A percentile compares a stretch with the other conserved stretches of the same genome.
Evolutionary conservation across 2,113 vertebrate genomes (phyloP).

Genomic region (Agapornis roseicollis): DNA sequence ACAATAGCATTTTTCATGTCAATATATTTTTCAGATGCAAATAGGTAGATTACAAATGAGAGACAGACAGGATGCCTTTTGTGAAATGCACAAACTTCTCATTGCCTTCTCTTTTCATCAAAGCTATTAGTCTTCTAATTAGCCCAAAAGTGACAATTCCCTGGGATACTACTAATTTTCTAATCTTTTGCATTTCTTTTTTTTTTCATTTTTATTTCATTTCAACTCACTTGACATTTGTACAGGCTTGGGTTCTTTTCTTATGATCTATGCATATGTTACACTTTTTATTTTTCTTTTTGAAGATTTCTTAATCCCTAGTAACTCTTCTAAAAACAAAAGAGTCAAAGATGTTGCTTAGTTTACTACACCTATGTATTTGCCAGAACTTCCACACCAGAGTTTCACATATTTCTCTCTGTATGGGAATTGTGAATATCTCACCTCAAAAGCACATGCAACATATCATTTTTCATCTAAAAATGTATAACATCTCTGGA

Average conservation of each 20-base stretch:
- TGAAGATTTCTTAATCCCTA: background rate
- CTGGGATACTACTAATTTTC: background rate
- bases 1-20: background rate
- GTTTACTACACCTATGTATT: background rate
- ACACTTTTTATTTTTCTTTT: background rate
- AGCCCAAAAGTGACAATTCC: background rate
- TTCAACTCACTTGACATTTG: background rate
- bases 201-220: background rate
- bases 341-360: background rate
- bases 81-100: background rate
- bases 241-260: background rate
- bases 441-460: background rate
- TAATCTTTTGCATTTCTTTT: background rate
- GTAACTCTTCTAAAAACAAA: background rate
- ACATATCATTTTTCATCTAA: background rate
- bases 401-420: background rate
- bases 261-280: background rate
- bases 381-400: background rate
- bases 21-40: conserved; percentile 11
- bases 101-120: background rate
- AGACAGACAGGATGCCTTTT: background rate
- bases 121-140: conserved; percentile 9
- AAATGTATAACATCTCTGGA: background rate
- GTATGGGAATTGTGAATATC: background rate
- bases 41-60: background rate